A percentile compares a stretch with the other conserved stretches of the same genome.
Conservation (phyloP, 2,888 invertebrate genomes). For the Dugesia japonica region DNA sequence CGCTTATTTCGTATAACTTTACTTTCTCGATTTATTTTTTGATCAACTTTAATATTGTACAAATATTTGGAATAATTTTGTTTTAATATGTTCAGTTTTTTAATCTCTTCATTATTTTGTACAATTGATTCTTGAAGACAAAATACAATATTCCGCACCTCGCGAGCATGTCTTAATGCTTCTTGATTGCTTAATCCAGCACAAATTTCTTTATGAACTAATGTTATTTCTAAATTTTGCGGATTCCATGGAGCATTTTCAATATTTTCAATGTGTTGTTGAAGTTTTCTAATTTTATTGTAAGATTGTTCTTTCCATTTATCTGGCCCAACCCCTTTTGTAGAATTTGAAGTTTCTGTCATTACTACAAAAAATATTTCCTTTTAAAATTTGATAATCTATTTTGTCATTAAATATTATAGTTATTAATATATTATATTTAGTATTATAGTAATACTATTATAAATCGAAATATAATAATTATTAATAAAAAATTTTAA, state of each 20-base stretch:
- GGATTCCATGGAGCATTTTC: background rate
- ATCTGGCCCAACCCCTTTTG: background rate
- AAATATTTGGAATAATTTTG: background rate
- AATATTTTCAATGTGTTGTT: background rate
- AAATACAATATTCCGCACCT: background rate
- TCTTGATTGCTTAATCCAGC: background rate
- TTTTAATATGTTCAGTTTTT: background rate
- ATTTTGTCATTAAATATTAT: too few species aligned
- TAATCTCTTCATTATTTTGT: background rate
- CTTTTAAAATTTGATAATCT: too few species aligned
- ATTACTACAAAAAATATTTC: too few species aligned
- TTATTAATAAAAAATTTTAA: too few species aligned
- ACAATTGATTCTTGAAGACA: background rate
- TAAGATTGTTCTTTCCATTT: background rate
- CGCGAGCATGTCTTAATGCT: background rate
- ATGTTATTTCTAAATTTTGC: background rate
- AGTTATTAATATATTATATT: too few species aligned
- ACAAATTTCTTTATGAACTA: background rate
- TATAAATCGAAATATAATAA: too few species aligned
- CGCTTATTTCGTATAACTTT: background rate
- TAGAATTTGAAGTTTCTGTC: too few species aligned
- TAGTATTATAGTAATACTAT: too few species aligned
- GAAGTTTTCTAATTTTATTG: background rate
- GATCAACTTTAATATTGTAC: slow-evolving; percentile 6
- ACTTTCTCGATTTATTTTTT: background rate